A percentile compares a stretch with the other conserved stretches of the same genome.
These are phyloP conservation scores for Hipposideros armiger DNA, from an alignment of 2,113 vertebrate species.

Conservation along the genomic window DNA sequence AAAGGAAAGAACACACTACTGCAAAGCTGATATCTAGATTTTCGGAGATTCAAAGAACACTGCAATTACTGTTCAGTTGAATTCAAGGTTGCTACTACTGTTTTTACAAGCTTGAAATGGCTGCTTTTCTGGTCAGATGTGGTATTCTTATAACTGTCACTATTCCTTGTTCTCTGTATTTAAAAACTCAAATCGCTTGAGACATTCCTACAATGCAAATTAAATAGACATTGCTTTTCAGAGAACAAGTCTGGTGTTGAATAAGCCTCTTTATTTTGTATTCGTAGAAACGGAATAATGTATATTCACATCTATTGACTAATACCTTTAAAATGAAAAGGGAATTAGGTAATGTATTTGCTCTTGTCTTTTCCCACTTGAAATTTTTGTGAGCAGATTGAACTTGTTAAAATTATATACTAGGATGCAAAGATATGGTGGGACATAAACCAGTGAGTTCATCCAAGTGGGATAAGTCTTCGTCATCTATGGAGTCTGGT, in stretches of 20 bases:
- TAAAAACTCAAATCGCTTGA: conserved; percentile 11
- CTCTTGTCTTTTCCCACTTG: background rate
- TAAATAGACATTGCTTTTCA: background rate
- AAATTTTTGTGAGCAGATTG: background rate
- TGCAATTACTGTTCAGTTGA: background rate
- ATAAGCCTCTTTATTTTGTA: background rate
- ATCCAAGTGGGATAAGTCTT: background rate
- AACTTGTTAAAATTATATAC: background rate
- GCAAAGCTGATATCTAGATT: conserved; percentile 26
- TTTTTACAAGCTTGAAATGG: background rate
- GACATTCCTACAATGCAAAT: background rate
- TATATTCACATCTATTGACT: background rate
- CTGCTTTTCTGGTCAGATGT: background rate
- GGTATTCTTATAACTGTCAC: background rate
- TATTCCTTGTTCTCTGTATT: conserved; percentile 3
- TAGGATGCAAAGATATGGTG: background rate
- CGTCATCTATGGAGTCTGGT: background rate
- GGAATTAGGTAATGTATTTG: background rate
- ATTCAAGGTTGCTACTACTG: background rate
- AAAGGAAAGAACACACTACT: background rate
- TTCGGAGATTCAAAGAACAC: conserved; percentile 13
- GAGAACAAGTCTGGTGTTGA: background rate
- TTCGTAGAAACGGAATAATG: background rate
- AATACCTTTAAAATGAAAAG: conserved; percentile 24
- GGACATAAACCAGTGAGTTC: background rate